These are phyloP conservation scores for Drosophila kuntzei DNA, from an alignment of 2,888 invertebrate genomes.

Conservation along the genomic window DNA sequence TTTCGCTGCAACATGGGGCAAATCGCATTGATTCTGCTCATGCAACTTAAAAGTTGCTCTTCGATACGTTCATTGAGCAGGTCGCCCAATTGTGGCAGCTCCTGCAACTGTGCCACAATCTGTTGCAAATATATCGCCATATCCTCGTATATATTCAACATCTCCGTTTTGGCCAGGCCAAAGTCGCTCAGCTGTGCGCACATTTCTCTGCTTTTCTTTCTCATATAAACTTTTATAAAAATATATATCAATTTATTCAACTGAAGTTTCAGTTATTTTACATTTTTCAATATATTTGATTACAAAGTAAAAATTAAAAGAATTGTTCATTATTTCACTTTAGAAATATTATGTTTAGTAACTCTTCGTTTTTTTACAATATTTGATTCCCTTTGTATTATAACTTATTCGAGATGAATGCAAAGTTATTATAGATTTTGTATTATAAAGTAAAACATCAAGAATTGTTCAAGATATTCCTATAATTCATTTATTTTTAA, in stretches of 20 bases:
- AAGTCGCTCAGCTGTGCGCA: conserved; percentile 92
- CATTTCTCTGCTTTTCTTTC: conserved; percentile 31
- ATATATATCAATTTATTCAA: conserved; percentile 1
- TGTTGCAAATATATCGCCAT: conserved; percentile 94
- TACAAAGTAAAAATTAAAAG: neutral
- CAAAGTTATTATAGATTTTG: no score
- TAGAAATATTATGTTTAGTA: no score
- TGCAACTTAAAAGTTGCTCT: conserved; percentile 90
- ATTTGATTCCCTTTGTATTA: no score
- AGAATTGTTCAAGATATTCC: no score
- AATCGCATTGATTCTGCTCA: conserved; percentile 94
- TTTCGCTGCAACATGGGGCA: conserved; percentile 96
- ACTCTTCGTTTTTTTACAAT: no score
- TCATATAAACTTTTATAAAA: neutral
- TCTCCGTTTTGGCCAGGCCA: conserved; percentile 98
- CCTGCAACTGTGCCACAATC: conserved; percentile 34
- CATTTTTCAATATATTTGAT: neutral
- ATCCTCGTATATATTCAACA: conserved; percentile 97
- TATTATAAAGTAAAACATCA: no score
- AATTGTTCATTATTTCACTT: neutral
- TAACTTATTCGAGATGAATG: no score
- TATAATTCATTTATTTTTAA: no score
- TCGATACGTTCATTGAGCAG: conserved; percentile 89
- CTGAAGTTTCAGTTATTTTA: neutral
- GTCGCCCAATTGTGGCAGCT: conserved; percentile 6